Base-by-base conservation (phyloP, 2,797 vertebrate genomes). In the Pseudochaenichthys georgianus region DNA sequence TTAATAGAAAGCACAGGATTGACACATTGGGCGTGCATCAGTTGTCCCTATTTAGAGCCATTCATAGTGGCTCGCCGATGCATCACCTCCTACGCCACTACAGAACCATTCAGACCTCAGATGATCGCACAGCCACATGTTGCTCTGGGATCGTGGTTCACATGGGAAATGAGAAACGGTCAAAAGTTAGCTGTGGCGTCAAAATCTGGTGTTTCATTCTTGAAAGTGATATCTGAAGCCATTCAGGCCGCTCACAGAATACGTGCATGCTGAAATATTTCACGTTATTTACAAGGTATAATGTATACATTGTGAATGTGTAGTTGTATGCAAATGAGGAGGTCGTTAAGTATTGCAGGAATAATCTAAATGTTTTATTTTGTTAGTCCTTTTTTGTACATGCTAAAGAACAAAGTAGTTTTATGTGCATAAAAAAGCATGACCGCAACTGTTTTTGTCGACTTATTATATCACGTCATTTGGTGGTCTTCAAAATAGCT, bases 61-160 rank as follows among this genome's bases (percentile, higher is more conserved):
- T 70, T 68, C 9, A 31, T 28, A 52, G 42, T 28, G 34, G 16
- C 53, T 78, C 63, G 23, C 53, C 71, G 38, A 55, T 3, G 43
- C 62, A 13, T 21, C 47, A 6, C 60, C 28, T 48, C 62, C 50
- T 43, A 54, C 60, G 64, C 53, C 64, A 57, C 57, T 34, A 13
- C 46, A 17, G 28, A 57, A 75, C 55, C 52, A 47, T 55, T 68
- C 59, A 48, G 55, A 58, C 19, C 23, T 31, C 43, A 66, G 47
- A 58, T 66, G 62, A 85, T 86, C 3, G 65, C 90, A 73, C 52
- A 75, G 77, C 72, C 87, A 90, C 38, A 82, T 87, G 85, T 85
- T 62, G 67, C 71, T 64, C 47, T 58, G 28, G 59, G 66, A 67
- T 57, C 1, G 0, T 12, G 47, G 61, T 59, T 64, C 23, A 46